A percentile compares a stretch with the other conserved stretches of the same genome.
Evolutionary conservation across 2,888 invertebrate genomes (phyloP).

Genomic region (Acleris cristana): DNA sequence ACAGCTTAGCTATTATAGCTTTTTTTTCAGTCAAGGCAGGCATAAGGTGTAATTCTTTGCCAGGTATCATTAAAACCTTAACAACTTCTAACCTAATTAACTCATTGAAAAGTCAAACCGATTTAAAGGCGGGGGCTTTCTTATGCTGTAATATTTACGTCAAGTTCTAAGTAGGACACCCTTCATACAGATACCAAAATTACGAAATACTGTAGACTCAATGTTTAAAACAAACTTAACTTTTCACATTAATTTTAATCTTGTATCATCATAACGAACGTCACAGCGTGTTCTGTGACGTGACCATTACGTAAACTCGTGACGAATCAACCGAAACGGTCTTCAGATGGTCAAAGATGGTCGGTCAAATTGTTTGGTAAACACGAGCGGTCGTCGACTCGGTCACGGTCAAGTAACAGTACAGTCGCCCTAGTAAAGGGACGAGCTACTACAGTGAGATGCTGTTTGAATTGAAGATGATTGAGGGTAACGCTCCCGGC

Average conservation of each 20-base stretch:
- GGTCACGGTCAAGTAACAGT: slow-evolving; percentile 79
- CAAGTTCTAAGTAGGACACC: too few species aligned
- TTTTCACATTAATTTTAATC: slow-evolving; percentile 4
- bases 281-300: slow-evolving; percentile 7
- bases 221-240: not conserved
- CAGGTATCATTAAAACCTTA: too few species aligned
- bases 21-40: too few species aligned
- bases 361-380: slow-evolving; percentile 48
- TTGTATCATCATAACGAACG: slow-evolving; percentile 3
- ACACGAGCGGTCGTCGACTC: slow-evolving; percentile 50
- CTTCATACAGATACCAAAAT: not conserved
- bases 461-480: not conserved
- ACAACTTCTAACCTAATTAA: too few species aligned
- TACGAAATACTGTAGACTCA: not conserved
- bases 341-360: slow-evolving; percentile 45
- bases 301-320: slow-evolving; percentile 9
- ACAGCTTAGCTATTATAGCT: too few species aligned
- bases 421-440: slow-evolving; percentile 72
- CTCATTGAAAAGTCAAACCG: too few species aligned
- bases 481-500: not conserved
- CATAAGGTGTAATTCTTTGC: too few species aligned
- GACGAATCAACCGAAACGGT: slow-evolving; percentile 10
- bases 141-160: too few species aligned
- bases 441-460: slow-evolving; percentile 26
- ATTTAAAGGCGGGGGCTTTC: too few species aligned